phyloP scores from a whole-genome alignment of 2,113 vertebrate species.

The Erpornis zantholeuca region DNA sequence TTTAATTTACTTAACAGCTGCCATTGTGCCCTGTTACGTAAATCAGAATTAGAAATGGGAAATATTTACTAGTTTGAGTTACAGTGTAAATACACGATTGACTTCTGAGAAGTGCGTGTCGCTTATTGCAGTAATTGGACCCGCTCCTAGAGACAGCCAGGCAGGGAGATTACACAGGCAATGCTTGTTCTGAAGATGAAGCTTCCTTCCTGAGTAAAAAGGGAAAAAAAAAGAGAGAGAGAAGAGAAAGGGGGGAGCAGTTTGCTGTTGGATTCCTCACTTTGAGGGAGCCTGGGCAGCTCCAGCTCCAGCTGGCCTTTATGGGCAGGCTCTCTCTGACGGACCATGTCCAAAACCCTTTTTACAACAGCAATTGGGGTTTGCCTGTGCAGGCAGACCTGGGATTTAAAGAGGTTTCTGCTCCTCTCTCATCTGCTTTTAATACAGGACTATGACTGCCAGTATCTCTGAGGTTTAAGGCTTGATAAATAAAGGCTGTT shows the following conservation, averaged over 20 bases:
- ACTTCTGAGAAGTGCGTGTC: neutral
- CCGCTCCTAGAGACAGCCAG: neutral
- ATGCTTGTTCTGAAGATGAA: constrained; percentile 25
- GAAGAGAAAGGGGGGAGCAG: neutral
- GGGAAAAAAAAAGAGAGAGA: neutral
- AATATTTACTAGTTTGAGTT: constrained; percentile 6
- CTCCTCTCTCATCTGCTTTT: neutral
- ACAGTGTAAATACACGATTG: neutral
- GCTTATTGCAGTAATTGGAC: constrained; percentile 27
- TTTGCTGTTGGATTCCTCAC: constrained; percentile 10
- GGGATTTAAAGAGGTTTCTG: neutral
- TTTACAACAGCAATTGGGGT: neutral
- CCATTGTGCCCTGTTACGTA: neutral
- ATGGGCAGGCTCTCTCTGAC: neutral
- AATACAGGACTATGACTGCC: neutral
- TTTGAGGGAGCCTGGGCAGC: neutral
- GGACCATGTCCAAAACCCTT: neutral
- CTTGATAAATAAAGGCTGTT: constrained; percentile 11
- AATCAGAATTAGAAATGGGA: constrained; percentile 19
- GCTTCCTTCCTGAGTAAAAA: constrained; percentile 31
- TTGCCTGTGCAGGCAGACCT: neutral
- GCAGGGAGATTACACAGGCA: constrained; percentile 1
- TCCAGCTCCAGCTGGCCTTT: neutral
- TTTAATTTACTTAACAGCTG: constrained; percentile 31
- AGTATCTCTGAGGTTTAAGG: neutral